Percentiles rank a stretch among this genome's conserved stretches.
These are phyloP conservation scores for Galbula dea DNA, from an alignment of 2,113 vertebrate species.

Conservation along the genomic window DNA sequence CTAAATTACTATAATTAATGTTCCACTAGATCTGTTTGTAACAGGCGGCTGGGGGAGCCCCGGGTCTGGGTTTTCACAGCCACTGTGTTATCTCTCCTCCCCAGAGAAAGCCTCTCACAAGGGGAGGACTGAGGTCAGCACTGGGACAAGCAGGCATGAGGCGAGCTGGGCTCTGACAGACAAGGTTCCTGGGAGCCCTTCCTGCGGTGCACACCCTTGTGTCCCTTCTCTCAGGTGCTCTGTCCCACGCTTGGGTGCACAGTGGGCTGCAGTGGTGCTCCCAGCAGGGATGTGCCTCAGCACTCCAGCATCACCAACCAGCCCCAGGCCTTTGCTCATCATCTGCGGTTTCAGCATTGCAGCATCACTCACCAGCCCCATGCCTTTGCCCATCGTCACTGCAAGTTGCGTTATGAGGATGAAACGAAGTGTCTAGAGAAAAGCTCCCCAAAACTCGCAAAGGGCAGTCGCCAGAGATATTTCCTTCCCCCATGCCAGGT, in stretches of 20 bases:
- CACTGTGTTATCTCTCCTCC: slow-evolving; percentile 29
- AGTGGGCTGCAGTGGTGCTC: background rate
- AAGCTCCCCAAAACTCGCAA: background rate
- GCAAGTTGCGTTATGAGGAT: rapidly evolving
- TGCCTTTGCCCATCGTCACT: background rate
- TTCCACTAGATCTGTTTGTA: slow-evolving; percentile 64
- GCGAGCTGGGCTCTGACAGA: too few relatives aligned
- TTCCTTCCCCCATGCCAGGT: background rate
- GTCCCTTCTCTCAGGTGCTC: rapidly evolving
- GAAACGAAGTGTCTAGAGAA: background rate
- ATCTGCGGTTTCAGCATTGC: too few relatives aligned
- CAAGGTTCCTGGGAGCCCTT: background rate
- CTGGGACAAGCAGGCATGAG: background rate
- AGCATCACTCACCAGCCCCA: rapidly evolving
- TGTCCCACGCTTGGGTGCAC: background rate
- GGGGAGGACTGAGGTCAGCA: slow-evolving; percentile 1
- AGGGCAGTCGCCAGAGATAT: rapidly evolving
- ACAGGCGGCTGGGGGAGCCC: slow-evolving; percentile 43
- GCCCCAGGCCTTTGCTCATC: background rate
- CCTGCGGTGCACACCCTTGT: rapidly evolving
- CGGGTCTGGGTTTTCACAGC: background rate
- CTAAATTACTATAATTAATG: slow-evolving; percentile 71
- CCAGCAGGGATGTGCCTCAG: background rate
- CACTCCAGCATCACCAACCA: rapidly evolving
- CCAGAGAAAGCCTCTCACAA: background rate